Conservation (phyloP, 53 echinoderm and acorn worm species). For the Antedon mediterranea region DNA sequence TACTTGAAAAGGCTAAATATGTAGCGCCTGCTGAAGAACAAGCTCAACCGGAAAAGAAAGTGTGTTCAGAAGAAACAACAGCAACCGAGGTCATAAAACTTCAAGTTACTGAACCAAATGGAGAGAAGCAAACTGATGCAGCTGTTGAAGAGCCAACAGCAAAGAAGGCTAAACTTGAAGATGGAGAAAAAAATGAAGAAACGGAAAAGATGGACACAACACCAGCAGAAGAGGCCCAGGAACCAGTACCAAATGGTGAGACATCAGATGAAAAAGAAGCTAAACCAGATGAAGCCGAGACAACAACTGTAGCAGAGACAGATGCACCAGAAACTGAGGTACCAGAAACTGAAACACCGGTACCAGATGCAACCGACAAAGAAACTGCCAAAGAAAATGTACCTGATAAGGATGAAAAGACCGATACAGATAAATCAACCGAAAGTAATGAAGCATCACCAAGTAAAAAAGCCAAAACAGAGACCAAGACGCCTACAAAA, state of each 20-base stretch:
- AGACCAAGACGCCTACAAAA: neutral
- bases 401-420: neutral
- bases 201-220: neutral
- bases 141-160: constrained; percentile 12
- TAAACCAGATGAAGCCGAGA: constrained; percentile 17
- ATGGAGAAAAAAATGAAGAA: neutral
- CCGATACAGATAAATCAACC: neutral
- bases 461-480: neutral
- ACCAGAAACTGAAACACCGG: constrained; percentile 13
- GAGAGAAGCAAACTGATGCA: neutral
- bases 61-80: constrained; percentile 6
- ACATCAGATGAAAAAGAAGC: neutral
- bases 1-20: constrained; percentile 5
- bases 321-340: neutral
- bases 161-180: constrained; percentile 38
- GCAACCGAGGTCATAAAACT: constrained; percentile 2
- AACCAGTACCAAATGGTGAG: neutral
- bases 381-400: neutral
- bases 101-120: neutral
- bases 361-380: neutral
- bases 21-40: neutral
- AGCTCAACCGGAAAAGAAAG: too few relatives aligned
- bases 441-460: neutral
- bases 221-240: neutral
- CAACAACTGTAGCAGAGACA: neutral